These are phyloP conservation scores for Tachina fera DNA, from an alignment of 2,888 invertebrate species.

Conservation along the genomic window DNA sequence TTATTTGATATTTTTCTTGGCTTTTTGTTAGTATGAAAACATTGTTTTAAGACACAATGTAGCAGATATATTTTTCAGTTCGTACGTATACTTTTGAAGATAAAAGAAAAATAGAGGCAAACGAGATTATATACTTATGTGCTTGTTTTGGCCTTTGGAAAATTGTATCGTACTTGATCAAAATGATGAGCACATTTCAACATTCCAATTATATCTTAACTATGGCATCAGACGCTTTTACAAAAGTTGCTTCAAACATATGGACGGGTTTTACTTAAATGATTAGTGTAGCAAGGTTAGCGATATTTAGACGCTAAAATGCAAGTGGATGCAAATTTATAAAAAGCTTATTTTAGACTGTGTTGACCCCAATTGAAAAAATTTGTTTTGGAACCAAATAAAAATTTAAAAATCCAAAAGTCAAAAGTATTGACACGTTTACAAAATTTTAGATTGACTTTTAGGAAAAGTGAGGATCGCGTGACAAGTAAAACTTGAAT, in stretches of 20 bases:
- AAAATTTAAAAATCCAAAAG: no score
- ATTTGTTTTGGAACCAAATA: no score
- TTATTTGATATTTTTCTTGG: not conserved
- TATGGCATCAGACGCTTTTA: constrained; percentile 63
- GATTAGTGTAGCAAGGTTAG: constrained; percentile 12
- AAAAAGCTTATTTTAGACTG: no score
- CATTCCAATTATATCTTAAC: constrained; percentile 71
- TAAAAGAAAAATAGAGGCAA: not conserved
- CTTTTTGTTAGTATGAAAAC: not conserved
- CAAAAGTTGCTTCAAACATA: constrained; percentile 16
- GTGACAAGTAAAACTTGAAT: no score
- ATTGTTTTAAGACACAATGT: constrained; percentile 10
- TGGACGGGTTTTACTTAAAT: not conserved
- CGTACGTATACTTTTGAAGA: not conserved
- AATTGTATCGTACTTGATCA: constrained; percentile 55
- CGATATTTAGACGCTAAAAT: not conserved
- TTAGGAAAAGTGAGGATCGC: fast-evolving
- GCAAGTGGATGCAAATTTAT: no score
- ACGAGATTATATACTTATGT: constrained; percentile 18
- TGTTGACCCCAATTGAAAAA: no score
- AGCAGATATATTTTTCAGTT: not conserved
- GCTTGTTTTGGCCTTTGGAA: constrained; percentile 33
- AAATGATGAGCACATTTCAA: constrained; percentile 70
- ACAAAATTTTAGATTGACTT: no score
- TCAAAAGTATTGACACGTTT: no score